Evolutionary conservation across 2,113 vertebrate species (phyloP).

Genomic region (Dendropsophus ebraccatus): DNA sequence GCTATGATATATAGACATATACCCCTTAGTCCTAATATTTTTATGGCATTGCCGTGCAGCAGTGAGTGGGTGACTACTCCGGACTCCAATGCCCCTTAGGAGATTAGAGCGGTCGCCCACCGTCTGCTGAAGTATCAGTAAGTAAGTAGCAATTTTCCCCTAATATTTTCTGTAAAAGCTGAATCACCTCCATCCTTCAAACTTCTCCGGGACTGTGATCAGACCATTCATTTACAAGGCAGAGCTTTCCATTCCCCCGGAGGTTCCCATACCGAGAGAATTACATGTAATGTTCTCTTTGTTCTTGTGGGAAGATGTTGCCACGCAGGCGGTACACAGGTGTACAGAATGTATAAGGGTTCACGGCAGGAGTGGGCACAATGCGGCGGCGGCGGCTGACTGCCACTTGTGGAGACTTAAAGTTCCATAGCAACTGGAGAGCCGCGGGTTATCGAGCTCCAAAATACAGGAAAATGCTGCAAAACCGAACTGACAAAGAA

Average conservation of each 20-base stretch:
- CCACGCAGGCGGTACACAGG: not conserved
- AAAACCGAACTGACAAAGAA: not conserved
- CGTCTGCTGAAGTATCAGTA: too few species aligned
- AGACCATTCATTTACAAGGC: not conserved
- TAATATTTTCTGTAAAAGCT: too few species aligned
- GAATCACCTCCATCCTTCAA: too few species aligned
- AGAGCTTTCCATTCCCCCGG: not conserved
- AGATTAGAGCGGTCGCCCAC: too few species aligned
- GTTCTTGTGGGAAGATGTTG: not conserved
- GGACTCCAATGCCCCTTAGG: not conserved
- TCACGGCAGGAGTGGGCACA: not conserved
- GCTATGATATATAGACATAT: too few species aligned
- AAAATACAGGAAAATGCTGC: not conserved
- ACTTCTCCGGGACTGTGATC: not conserved
- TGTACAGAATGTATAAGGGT: not conserved
- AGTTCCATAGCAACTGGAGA: slow-evolving; percentile 3
- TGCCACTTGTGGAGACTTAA: not conserved
- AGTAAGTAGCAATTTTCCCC: too few species aligned
- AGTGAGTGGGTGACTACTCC: not conserved
- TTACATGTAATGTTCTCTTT: not conserved
- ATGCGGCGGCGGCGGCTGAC: not conserved
- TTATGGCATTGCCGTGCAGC: too few species aligned
- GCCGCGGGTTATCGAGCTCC: not conserved
- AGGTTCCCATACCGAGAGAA: not conserved
- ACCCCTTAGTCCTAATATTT: too few species aligned